Evolutionary conservation across 2,888 invertebrate genomes (phyloP), one percentile per base, ranked within the genome.

Genomic region (Siphlonurus alternatus): DNA sequence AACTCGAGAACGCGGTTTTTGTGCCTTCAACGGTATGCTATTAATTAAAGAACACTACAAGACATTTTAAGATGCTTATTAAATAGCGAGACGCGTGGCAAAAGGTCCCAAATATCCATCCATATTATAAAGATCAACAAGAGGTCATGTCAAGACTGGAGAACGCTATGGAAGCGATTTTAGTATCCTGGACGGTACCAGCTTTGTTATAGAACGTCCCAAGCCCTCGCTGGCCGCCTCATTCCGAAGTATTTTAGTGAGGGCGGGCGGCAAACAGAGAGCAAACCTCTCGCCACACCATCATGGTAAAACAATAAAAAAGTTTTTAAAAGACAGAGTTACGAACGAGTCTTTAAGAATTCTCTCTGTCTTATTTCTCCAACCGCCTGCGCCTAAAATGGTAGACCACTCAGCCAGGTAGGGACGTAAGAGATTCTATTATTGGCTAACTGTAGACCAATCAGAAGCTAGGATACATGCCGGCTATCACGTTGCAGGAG

Each of bases 401-500:
- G 82, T 80, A 81, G 81, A 81, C 78, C 74, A 76, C 71, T 73
- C 76, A 74, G 71, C 69, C 73, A 74, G 61, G 65, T 78, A 56
- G 56, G 56, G 56, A 56, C 20, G 73, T 78, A 78, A 79, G 78
- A 76, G 69, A 70, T 65, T 65, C 68, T 66, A 66, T 67, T 71
- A 81, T 81, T 81, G 80, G 81, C 65, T 69, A 68, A 67, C 1
- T 63, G 18, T 53, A 69, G 68, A 65, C 82, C 80, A 82, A 81
- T 81, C 72, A 64, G 22, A 18, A 61, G 51, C 63, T 71, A 69
- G 74, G 76, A 79, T 77, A 76, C 75, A 79, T 74, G 71, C 75
- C 76, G 80, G 86, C 84, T 56, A 85, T 88, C 86, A 84, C 83
- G 82, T 87, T 86, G 83, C 88, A 81, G 78, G 79, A 78, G 86